Evolutionary conservation across 2,888 invertebrate genomes (phyloP).

Genomic region (Diogma glabrata): DNA sequence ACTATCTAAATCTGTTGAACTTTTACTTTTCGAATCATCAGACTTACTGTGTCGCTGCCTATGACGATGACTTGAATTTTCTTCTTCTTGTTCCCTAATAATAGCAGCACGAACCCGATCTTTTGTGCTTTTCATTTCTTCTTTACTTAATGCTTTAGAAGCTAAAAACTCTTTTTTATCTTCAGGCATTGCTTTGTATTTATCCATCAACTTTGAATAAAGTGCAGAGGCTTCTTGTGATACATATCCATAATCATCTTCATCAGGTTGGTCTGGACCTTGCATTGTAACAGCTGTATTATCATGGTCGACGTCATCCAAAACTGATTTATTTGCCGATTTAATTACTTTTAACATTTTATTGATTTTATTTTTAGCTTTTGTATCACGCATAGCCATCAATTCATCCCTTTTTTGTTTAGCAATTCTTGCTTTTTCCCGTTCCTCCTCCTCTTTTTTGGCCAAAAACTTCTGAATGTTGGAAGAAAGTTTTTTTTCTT

Average conservation of each 20-base stretch:
- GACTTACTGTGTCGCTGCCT: constrained; percentile 40
- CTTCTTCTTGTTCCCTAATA: constrained; percentile 57
- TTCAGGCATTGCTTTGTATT: constrained; percentile 60
- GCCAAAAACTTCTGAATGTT: constrained; percentile 76
- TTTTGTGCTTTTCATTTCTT: constrained; percentile 48
- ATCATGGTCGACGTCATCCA: constrained; percentile 64
- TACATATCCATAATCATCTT: constrained; percentile 85
- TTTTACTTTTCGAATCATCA: no score
- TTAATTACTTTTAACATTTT: constrained; percentile 78
- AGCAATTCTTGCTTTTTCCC: constrained; percentile 47
- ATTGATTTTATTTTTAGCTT: constrained; percentile 60
- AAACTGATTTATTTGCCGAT: constrained; percentile 76
- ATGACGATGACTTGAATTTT: constrained; percentile 50
- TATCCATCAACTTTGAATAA: constrained; percentile 76
- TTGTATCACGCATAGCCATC: constrained; percentile 55
- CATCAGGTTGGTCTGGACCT: constrained; percentile 71
- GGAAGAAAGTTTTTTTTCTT: constrained; percentile 54
- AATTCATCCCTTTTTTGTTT: constrained; percentile 53
- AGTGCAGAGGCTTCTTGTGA: constrained; percentile 71
- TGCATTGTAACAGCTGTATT: constrained; percentile 63
- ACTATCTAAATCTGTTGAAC: neutral
- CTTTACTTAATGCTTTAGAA: constrained; percentile 35
- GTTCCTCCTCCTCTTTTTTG: constrained; percentile 70
- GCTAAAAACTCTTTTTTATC: constrained; percentile 55
- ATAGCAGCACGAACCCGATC: constrained; percentile 69